A percentile compares a stretch with the other conserved stretches of the same genome.
Evolutionary conservation across 2,113 vertebrate genomes (phyloP).

Genomic region (Brachyistius frenatus): DNA sequence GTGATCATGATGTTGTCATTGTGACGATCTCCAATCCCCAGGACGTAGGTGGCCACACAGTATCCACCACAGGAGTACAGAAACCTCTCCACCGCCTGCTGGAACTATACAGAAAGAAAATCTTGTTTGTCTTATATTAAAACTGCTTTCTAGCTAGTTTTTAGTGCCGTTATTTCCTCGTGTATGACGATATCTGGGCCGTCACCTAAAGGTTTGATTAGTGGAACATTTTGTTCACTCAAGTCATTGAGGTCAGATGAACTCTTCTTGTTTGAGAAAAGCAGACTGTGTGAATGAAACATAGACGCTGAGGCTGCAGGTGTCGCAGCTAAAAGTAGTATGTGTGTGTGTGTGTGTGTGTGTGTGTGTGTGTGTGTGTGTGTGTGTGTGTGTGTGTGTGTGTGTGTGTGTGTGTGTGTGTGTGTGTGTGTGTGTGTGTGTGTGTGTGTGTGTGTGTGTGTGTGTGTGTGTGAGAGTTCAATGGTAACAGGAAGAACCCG

Average conservation of each 20-base stretch:
- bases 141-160: too few relatives aligned
- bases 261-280: too few relatives aligned
- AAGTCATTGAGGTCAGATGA: too few relatives aligned
- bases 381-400: too few relatives aligned
- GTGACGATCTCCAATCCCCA: conserved; percentile 98
- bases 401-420: neutral
- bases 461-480: neutral
- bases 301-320: neutral
- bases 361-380: neutral
- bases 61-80: conserved; percentile 97
- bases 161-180: too few relatives aligned
- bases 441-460: too few relatives aligned
- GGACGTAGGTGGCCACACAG: conserved; percentile 97
- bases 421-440: neutral
- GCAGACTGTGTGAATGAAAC: too few relatives aligned
- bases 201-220: too few relatives aligned
- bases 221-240: too few relatives aligned
- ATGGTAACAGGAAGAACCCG: conserved; percentile 35
- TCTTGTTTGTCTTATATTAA: neutral
- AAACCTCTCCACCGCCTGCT: conserved; percentile 95
- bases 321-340: conserved; percentile 28
- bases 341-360: too few relatives aligned
- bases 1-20: conserved; percentile 99
- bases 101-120: conserved; percentile 85
- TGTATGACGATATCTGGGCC: too few relatives aligned